These are phyloP conservation scores for Zoanthus sansibaricus DNA, from an alignment of 92 coral and sea anemone species.

Conservation along the genomic window DNA sequence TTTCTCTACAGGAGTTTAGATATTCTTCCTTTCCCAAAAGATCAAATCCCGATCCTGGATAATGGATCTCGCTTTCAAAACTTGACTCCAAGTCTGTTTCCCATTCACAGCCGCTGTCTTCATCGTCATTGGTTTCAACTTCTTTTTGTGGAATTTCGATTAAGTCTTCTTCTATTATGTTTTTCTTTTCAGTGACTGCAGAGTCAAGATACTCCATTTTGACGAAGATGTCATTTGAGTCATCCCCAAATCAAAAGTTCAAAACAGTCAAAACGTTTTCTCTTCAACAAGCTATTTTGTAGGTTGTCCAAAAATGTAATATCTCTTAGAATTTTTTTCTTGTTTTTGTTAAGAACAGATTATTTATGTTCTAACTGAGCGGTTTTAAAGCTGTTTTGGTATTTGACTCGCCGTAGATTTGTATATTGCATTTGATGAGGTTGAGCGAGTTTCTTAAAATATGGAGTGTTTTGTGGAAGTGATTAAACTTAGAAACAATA, in stretches of 20 bases:
- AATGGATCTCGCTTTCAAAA: constrained; percentile 40
- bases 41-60: constrained; percentile 41
- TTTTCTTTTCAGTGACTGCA: background rate
- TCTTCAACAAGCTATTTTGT: no score
- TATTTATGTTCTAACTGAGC: no score
- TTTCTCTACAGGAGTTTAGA: constrained; percentile 56
- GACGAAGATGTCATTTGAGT: background rate
- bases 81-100: constrained; percentile 74
- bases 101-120: constrained; percentile 66
- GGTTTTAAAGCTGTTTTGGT: no score
- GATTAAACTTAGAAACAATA: background rate
- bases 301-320: no score
- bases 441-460: background rate
- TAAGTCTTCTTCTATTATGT: background rate
- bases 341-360: no score
- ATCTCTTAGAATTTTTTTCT: no score
- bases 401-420: background rate
- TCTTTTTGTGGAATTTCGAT: background rate
- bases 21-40: constrained; percentile 69
- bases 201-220: background rate
- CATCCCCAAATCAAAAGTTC: background rate
- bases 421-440: background rate
- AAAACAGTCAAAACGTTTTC: no score
- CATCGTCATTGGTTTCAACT: constrained; percentile 18
- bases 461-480: constrained; percentile 2